A percentile compares a stretch with the other conserved stretches of the same genome.
These are phyloP conservation scores for Anniella stebbinsi DNA, from an alignment of 2,797 vertebrate genomes.

Conservation along the genomic window DNA sequence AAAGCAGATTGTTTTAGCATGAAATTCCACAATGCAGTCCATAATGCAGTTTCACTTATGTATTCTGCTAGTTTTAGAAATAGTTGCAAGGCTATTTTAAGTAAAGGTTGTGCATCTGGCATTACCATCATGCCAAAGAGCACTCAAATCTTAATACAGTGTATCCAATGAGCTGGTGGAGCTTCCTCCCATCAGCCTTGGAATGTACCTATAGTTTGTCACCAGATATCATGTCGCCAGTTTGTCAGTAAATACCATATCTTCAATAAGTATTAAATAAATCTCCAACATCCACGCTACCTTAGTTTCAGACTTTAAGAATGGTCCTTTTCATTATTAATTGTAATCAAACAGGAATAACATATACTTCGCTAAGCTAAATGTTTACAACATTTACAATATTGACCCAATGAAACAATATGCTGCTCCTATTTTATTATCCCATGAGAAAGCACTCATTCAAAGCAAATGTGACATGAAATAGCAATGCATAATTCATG, in stretches of 20 bases:
- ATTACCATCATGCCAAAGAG: not conserved
- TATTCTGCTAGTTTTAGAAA: constrained; percentile 17
- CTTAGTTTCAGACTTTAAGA: too few species aligned
- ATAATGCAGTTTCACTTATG: constrained; percentile 39
- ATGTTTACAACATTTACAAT: not conserved
- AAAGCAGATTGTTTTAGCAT: not conserved
- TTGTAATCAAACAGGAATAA: too few species aligned
- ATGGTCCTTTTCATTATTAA: not conserved
- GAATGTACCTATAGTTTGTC: not conserved
- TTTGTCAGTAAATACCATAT: not conserved
- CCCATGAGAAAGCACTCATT: not conserved
- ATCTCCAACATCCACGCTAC: not conserved
- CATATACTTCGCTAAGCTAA: too few species aligned
- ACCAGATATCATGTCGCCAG: not conserved
- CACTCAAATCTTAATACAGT: not conserved
- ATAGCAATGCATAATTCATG: not conserved
- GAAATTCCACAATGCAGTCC: constrained; percentile 11
- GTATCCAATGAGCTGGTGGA: not conserved
- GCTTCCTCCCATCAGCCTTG: not conserved
- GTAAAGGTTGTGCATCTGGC: not conserved
- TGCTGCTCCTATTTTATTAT: not conserved
- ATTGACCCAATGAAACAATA: too few species aligned
- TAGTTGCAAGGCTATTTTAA: not conserved
- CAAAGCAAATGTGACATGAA: not conserved
- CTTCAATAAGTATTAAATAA: not conserved